Evolutionary conservation across 1,140 invertebrate genomes (phyloP).

Genomic region (Diorhabda elongata): DNA sequence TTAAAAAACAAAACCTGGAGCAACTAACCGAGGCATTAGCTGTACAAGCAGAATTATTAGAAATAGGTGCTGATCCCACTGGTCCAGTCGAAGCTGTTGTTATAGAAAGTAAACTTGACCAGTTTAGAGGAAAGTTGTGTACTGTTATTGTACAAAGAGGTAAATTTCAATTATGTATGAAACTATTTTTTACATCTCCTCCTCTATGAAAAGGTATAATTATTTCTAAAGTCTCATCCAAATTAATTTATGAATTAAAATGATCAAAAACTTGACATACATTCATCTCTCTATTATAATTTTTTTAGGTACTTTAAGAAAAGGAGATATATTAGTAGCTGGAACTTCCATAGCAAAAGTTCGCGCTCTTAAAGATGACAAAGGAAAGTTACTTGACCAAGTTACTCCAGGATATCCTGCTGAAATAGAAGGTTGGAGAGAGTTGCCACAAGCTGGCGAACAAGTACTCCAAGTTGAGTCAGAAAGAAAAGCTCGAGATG

Average conservation of each 20-base stretch:
- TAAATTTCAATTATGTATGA: slow-evolving; percentile 10
- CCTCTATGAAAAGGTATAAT: too few species aligned
- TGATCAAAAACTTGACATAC: too few species aligned
- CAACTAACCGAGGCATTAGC: slow-evolving; percentile 80
- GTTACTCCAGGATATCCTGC: slow-evolving; percentile 80
- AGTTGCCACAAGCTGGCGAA: slow-evolving; percentile 83
- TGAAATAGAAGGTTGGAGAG: slow-evolving; percentile 84
- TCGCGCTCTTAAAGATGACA: slow-evolving; percentile 77
- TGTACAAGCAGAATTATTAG: slow-evolving; percentile 83
- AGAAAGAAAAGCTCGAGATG: slow-evolving; percentile 63
- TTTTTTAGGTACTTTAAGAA: slow-evolving; percentile 66
- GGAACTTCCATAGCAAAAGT: slow-evolving; percentile 83
- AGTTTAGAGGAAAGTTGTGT: slow-evolving; percentile 74
- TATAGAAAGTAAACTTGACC: slow-evolving; percentile 79
- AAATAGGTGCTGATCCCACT: slow-evolving; percentile 74
- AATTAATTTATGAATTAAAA: too few species aligned
- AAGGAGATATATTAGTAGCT: slow-evolving; percentile 77
- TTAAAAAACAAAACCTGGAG: slow-evolving; percentile 77
- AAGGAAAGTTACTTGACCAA: slow-evolving; percentile 60
- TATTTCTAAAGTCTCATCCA: too few species aligned
- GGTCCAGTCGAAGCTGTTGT: slow-evolving; percentile 86
- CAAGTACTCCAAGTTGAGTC: slow-evolving; percentile 64
- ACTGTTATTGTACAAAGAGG: slow-evolving; percentile 84
- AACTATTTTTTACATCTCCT: too few species aligned
- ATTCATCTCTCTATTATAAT: neutral